These are phyloP conservation scores for Casuarius casuarius DNA, from an alignment of 2,113 vertebrate genomes.

Conservation along the genomic window DNA sequence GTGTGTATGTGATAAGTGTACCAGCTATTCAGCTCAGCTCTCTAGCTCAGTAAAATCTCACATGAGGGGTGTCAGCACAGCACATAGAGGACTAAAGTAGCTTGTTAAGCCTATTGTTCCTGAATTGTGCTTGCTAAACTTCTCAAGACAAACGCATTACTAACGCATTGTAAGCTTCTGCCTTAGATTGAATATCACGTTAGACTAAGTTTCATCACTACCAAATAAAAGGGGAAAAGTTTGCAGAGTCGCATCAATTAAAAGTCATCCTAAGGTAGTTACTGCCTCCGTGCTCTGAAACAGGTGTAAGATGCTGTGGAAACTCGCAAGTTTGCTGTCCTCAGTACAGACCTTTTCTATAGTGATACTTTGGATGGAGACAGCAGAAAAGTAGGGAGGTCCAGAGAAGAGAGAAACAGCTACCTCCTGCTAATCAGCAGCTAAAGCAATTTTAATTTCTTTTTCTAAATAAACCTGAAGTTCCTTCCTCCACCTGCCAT, in stretches of 20 bases:
- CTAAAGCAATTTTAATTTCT: too few species aligned
- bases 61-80: background rate
- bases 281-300: background rate
- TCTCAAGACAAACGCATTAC: background rate
- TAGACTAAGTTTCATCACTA: background rate
- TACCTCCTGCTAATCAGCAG: too few species aligned
- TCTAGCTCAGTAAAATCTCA: background rate
- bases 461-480: too few species aligned
- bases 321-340: background rate
- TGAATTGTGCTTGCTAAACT: background rate
- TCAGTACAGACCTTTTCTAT: too few species aligned
- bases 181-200: background rate
- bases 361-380: too few species aligned
- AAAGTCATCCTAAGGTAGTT: background rate
- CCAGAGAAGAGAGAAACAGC: too few species aligned
- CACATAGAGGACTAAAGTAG: background rate
- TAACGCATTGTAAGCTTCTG: background rate
- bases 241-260: background rate
- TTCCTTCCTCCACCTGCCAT: too few species aligned
- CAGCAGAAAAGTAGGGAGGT: too few species aligned
- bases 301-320: background rate
- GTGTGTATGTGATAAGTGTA: background rate
- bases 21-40: background rate
- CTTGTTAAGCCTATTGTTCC: background rate
- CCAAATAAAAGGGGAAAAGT: background rate